Conservation (phyloP, 1,140 invertebrate species). For the Octopus sinensis region DNA sequence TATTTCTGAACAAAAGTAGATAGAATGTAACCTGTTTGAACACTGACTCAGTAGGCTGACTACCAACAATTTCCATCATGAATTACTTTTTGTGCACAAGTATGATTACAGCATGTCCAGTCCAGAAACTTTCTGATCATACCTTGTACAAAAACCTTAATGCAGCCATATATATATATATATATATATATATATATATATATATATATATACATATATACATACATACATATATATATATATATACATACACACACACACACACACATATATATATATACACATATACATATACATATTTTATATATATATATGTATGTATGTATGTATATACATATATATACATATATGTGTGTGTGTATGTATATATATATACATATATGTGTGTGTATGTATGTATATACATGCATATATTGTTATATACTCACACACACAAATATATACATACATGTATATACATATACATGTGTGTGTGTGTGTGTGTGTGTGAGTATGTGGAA, state of each 20-base stretch:
- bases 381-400: not conserved
- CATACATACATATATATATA: not conserved
- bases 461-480: not conserved
- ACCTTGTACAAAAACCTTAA: not conserved
- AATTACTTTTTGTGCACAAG: no score
- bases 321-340: not conserved
- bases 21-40: no score
- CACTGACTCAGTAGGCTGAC: no score
- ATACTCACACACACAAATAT: not conserved
- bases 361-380: not conserved
- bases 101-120: no score
- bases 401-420: not conserved
- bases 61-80: no score
- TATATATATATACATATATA: not conserved
- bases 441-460: not conserved
- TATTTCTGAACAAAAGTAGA: no score
- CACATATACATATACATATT: not conserved
- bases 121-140: no score
- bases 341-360: not conserved
- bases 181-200: conserved; percentile 5
- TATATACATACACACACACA: not conserved
- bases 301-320: not conserved
- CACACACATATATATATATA: not conserved
- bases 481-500: not conserved
- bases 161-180: not conserved